These are phyloP conservation scores for Apamea sordens DNA, from an alignment of 2,888 invertebrate species.

Conservation along the genomic window DNA sequence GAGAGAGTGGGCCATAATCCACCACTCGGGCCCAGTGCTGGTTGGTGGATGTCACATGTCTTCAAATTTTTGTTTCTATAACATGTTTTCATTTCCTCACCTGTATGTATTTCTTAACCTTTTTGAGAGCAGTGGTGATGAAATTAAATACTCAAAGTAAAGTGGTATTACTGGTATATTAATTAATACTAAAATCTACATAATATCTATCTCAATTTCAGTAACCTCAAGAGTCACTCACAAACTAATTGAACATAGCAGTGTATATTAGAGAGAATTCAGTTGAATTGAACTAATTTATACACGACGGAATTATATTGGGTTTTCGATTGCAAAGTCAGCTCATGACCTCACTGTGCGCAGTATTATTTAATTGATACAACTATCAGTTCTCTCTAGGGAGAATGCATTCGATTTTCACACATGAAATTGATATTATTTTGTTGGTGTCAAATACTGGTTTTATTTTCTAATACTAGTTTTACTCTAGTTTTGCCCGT, in stretches of 20 bases:
- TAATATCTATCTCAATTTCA: not conserved
- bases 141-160: too few relatives aligned
- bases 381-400: constrained; percentile 54
- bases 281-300: constrained; percentile 62
- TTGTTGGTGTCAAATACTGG: too few relatives aligned
- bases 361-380: constrained; percentile 51
- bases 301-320: constrained; percentile 23
- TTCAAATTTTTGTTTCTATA: too few relatives aligned
- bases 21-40: too few relatives aligned
- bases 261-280: constrained; percentile 38
- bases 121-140: too few relatives aligned
- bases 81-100: too few relatives aligned
- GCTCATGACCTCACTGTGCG: constrained; percentile 24
- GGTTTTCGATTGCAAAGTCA: constrained; percentile 36
- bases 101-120: too few relatives aligned
- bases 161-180: too few relatives aligned
- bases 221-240: not conserved
- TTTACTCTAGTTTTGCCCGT: not conserved
- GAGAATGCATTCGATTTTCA: not conserved
- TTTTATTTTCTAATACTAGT: not conserved
- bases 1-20: too few relatives aligned
- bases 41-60: too few relatives aligned
- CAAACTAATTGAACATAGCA: constrained; percentile 41
- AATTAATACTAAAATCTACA: not conserved
- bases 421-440: not conserved